Percentiles rank a stretch among this genome's conserved stretches.
phyloP scores from a whole-genome alignment of 2,797 vertebrate genomes.

The Crenuchus spilurus region DNA sequence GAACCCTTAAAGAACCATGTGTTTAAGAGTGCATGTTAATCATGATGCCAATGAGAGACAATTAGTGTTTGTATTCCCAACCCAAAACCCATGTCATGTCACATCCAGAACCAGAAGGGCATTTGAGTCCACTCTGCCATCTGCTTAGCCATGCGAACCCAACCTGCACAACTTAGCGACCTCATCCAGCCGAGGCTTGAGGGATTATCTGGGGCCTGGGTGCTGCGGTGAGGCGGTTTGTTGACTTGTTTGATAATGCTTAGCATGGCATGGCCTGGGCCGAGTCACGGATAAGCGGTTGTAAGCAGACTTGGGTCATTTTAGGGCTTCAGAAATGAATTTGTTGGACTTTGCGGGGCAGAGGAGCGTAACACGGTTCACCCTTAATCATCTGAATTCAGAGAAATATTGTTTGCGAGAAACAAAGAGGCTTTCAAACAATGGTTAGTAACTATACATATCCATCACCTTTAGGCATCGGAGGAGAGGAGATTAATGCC shows the following conservation, averaged over 20 bases:
- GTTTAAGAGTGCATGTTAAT: too few species aligned
- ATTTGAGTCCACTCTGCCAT: not conserved
- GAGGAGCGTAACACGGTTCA: not conserved
- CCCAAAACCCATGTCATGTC: not conserved
- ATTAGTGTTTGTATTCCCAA: not conserved
- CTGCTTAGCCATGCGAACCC: not conserved
- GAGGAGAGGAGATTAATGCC: too few species aligned
- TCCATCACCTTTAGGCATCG: too few species aligned
- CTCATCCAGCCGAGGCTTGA: not conserved
- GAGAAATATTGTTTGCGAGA: conserved; percentile 5
- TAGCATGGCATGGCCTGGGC: not conserved
- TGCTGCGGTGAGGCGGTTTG: not conserved
- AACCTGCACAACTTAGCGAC: not conserved
- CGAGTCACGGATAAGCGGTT: too few species aligned
- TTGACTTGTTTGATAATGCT: not conserved
- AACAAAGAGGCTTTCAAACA: too few species aligned
- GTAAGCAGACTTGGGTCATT: not conserved
- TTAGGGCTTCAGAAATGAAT: conserved; percentile 1
- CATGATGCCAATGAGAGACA: too few species aligned
- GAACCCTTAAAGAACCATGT: too few species aligned
- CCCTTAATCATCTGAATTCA: not conserved
- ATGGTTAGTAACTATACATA: too few species aligned
- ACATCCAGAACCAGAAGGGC: not conserved
- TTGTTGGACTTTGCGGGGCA: not conserved
- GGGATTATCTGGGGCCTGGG: not conserved